Conservation (phyloP, 2,888 invertebrate species). For the Noctua janthina region DNA sequence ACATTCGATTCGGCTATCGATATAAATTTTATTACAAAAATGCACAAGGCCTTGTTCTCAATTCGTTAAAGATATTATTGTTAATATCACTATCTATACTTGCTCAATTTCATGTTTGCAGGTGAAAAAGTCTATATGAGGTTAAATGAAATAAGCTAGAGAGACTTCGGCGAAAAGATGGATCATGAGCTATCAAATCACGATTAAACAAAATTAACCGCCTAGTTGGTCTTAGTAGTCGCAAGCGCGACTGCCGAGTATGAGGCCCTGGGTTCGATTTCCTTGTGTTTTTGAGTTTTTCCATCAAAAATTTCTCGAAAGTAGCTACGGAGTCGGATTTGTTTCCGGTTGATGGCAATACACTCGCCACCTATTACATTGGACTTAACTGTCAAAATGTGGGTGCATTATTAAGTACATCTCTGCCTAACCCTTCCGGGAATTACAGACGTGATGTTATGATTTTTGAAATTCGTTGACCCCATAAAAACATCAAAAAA, state of each 20-base stretch:
- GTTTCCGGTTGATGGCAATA: not conserved
- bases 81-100: slow-evolving; percentile 34
- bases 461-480: not conserved
- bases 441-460: not conserved
- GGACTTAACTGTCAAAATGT: not conserved
- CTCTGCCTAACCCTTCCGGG: not conserved
- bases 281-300: not conserved
- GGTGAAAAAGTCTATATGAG: slow-evolving; percentile 6
- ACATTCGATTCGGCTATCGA: slow-evolving; percentile 52
- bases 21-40: slow-evolving; percentile 44
- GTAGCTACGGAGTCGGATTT: not conserved
- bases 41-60: slow-evolving; percentile 50
- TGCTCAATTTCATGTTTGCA: slow-evolving; percentile 36
- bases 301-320: not conserved
- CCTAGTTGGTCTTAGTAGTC: not conserved
- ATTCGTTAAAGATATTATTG: slow-evolving; percentile 44
- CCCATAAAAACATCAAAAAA: not conserved
- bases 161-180: not conserved
- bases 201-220: not conserved
- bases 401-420: not conserved
- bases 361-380: not conserved
- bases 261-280: not conserved
- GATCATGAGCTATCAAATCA: not conserved
- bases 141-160: not conserved
- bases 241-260: not conserved